These are phyloP conservation scores for Ephialtes manifestator DNA, from an alignment of 2,888 invertebrate species.

Conservation along the genomic window DNA sequence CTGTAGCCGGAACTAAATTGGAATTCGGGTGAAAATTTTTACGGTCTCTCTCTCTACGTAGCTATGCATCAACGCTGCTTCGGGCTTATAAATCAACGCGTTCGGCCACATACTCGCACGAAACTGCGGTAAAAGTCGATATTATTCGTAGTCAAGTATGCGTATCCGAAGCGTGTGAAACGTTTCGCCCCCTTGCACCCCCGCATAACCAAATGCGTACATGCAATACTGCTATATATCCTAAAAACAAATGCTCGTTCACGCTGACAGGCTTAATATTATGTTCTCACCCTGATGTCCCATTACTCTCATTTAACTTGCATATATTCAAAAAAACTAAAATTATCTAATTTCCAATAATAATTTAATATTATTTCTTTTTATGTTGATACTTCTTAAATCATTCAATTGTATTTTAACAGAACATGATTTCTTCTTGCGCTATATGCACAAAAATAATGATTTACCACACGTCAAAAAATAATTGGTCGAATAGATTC, in stretches of 20 bases:
- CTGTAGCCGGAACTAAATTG: conserved; percentile 65
- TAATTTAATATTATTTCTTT: neutral
- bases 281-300: neutral
- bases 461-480: too few relatives aligned
- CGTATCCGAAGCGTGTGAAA: conserved; percentile 74
- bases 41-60: neutral
- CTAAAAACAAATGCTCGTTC: neutral
- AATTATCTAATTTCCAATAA: neutral
- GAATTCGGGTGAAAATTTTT: conserved; percentile 57
- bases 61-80: conserved; percentile 34
- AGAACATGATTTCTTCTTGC: neutral
- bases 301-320: neutral
- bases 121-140: conserved; percentile 59
- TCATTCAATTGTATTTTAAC: neutral
- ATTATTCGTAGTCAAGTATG: conserved; percentile 73
- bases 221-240: conserved; percentile 14
- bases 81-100: conserved; percentile 65
- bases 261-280: conserved; percentile 20
- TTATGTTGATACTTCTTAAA: neutral
- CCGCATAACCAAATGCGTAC: conserved; percentile 5
- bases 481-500: too few relatives aligned
- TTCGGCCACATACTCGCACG: conserved; percentile 19
- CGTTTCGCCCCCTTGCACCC: conserved; percentile 68
- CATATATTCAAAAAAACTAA: neutral
- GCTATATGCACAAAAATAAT: too few relatives aligned